Evolutionary conservation across 2,113 vertebrate species (phyloP).

Genomic region (Catagonus wagneri): DNA sequence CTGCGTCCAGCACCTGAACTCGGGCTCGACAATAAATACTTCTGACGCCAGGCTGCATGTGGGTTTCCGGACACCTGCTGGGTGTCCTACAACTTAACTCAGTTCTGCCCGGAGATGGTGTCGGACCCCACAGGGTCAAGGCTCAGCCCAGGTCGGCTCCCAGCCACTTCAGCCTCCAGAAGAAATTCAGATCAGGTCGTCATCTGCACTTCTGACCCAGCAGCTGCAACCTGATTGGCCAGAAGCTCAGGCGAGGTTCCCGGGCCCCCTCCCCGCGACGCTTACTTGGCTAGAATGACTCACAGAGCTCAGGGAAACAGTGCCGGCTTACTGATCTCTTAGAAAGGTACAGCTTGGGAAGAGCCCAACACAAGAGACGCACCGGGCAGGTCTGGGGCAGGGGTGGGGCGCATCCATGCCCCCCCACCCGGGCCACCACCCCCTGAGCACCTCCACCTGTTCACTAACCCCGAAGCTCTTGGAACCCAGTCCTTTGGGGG

Average conservation of each 20-base stretch:
- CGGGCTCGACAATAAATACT: too few species aligned
- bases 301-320: neutral
- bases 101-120: neutral
- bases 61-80: neutral
- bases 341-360: neutral
- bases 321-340: neutral
- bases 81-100: neutral
- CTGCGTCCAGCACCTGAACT: too few species aligned
- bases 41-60: neutral
- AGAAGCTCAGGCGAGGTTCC: neutral
- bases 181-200: neutral
- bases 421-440: too few species aligned
- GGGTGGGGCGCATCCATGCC: too few species aligned
- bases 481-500: neutral
- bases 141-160: neutral
- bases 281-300: too few species aligned
- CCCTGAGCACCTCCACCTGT: neutral
- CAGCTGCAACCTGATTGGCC: too few species aligned
- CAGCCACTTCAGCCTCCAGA: too few species aligned
- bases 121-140: too few species aligned
- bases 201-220: neutral
- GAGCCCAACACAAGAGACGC: neutral
- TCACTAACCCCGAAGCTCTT: neutral
- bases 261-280: neutral
- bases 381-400: neutral